Conservation (phyloP, 2,888 invertebrate species). For the Anagyrus pseudococci region DNA sequence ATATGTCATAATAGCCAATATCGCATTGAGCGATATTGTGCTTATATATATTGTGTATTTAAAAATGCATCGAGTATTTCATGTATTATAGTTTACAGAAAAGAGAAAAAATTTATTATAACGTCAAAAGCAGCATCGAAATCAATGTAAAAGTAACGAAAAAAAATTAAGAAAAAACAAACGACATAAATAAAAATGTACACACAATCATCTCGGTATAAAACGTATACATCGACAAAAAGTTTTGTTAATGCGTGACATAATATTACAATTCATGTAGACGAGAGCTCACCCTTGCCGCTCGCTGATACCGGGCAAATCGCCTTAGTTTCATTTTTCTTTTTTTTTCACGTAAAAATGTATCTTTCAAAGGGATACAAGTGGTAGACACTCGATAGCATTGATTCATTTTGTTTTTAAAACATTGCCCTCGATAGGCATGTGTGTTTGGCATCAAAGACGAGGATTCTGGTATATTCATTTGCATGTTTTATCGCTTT, state of each 20-base stretch:
- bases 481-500: slow-evolving; percentile 16
- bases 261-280: slow-evolving; percentile 41
- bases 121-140: slow-evolving; percentile 31
- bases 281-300: slow-evolving; percentile 43
- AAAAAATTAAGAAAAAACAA: slow-evolving; percentile 13
- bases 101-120: slow-evolving; percentile 8
- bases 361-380: not conserved
- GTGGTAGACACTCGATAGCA: not conserved
- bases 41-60: slow-evolving; percentile 10
- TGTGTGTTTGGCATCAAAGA: not conserved
- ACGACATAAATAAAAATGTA: slow-evolving; percentile 12
- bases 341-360: not conserved
- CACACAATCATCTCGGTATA: slow-evolving; percentile 31
- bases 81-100: slow-evolving; percentile 9
- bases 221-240: slow-evolving; percentile 36
- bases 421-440: not conserved
- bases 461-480: slow-evolving; percentile 32
- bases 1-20: slow-evolving; percentile 18
- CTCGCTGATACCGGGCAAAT: slow-evolving; percentile 41
- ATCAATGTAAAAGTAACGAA: too few species aligned
- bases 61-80: not conserved
- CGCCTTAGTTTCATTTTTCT: not conserved
- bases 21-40: slow-evolving; percentile 17
- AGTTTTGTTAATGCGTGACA: slow-evolving; percentile 31
- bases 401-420: not conserved